A percentile compares a stretch with the other conserved stretches of the same genome.
Conservation (phyloP, 2,113 vertebrate genomes). For the Panthera leo region DNA sequence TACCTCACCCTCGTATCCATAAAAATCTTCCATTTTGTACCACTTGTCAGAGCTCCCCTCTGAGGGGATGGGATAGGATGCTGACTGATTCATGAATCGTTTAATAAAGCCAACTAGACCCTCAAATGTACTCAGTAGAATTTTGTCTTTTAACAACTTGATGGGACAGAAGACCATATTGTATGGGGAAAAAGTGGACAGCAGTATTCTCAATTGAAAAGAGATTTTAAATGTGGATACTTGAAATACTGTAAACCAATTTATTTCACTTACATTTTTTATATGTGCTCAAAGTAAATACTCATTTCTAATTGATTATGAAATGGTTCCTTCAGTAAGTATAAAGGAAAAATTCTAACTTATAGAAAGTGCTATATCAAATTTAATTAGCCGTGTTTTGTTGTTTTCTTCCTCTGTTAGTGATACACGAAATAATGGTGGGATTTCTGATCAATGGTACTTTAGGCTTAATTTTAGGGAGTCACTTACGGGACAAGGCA, state of each 20-base stretch:
- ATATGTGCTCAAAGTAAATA: not conserved
- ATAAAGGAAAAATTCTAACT: not conserved
- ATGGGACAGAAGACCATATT: not conserved
- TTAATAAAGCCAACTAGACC: not conserved
- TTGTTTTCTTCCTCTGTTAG: not conserved
- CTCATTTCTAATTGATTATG: not conserved
- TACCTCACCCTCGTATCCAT: not conserved
- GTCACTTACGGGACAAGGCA: not conserved
- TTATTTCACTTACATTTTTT: not conserved
- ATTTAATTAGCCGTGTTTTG: not conserved
- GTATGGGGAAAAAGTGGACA: not conserved
- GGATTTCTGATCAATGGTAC: not conserved
- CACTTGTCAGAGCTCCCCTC: not conserved
- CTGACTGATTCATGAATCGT: not conserved
- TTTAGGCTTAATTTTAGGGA: conserved; percentile 7
- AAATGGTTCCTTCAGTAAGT: not conserved
- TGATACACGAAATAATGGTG: not conserved
- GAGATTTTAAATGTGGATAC: not conserved
- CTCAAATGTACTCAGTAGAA: not conserved
- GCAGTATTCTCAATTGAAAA: not conserved
- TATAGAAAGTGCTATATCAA: not conserved
- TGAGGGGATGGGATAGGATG: not conserved
- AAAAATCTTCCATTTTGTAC: not conserved
- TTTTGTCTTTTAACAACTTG: not conserved
- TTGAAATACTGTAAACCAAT: not conserved